A percentile compares a stretch with the other conserved stretches of the same genome.
phyloP scores from a whole-genome alignment of 2,888 invertebrate species.

The Temnothorax ravouxi region DNA sequence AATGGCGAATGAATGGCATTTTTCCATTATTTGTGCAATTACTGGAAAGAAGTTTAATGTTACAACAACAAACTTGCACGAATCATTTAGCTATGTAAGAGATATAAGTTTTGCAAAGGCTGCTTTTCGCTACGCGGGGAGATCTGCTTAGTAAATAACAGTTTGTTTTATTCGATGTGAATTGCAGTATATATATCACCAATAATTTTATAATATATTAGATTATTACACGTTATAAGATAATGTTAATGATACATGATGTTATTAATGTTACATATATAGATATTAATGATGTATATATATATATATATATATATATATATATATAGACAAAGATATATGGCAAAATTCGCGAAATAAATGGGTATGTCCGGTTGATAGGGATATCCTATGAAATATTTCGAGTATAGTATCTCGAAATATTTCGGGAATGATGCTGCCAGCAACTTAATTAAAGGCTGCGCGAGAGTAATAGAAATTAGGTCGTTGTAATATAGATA shows the following conservation, averaged over 20 bases:
- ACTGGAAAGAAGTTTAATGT: too few relatives aligned
- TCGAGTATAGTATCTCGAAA: neutral
- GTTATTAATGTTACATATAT: neutral
- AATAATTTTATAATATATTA: neutral
- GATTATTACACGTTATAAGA: neutral
- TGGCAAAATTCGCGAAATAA: neutral
- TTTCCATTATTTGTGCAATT: too few relatives aligned
- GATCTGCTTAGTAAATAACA: neutral
- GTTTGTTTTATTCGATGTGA: neutral
- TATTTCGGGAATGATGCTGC: neutral
- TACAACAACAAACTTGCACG: too few relatives aligned
- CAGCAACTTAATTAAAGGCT: conserved; percentile 12
- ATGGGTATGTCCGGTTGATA: neutral
- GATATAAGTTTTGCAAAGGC: too few relatives aligned
- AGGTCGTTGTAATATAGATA: neutral
- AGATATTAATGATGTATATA: neutral
- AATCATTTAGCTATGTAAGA: too few relatives aligned
- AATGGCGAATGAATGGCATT: too few relatives aligned
- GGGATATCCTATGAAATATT: conserved; percentile 10
- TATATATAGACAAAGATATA: neutral
- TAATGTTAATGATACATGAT: neutral
- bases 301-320: neutral
- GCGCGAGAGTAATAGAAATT: conserved; percentile 22
- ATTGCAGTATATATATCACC: neutral
- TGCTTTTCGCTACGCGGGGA: too few relatives aligned